Conservation (phyloP, 2,888 invertebrate species). For the Seira musarum region DNA sequence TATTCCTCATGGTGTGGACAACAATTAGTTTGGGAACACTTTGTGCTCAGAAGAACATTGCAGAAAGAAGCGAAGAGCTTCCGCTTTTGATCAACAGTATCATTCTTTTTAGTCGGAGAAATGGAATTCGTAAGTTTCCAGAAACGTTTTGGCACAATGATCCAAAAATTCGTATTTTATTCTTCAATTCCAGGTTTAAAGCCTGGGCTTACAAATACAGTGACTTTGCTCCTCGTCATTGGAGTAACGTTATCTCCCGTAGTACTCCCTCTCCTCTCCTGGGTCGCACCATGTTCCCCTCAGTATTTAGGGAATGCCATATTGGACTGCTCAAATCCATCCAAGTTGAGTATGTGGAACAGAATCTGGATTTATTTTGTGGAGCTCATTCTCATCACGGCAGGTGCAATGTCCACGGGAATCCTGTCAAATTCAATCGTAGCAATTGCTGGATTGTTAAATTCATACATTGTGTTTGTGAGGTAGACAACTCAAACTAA, state of each 20-base stretch:
- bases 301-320: slow-evolving; percentile 12
- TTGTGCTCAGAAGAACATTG: slow-evolving; percentile 15
- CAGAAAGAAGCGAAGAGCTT: slow-evolving; percentile 2
- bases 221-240: slow-evolving; percentile 1
- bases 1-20: slow-evolving; percentile 12
- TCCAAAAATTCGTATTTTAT: too few species aligned
- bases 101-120: neutral
- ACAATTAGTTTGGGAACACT: slow-evolving; percentile 16
- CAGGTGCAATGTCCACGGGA: slow-evolving; percentile 9
- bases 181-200: neutral
- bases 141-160: too few species aligned
- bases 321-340: slow-evolving; percentile 3
- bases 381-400: neutral
- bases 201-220: neutral
- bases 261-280: slow-evolving; percentile 9
- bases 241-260: slow-evolving; percentile 6
- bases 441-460: neutral
- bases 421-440: slow-evolving; percentile 21
- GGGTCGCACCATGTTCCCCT: slow-evolving; percentile 5
- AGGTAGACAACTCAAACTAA: neutral
- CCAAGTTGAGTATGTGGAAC: neutral
- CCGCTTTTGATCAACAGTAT: neutral
- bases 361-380: slow-evolving; percentile 15
- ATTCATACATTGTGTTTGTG: slow-evolving; percentile 1
- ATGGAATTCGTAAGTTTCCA: slow-evolving; percentile 9